phyloP scores from a whole-genome alignment of 2,888 invertebrate genomes.

The Seira ritae region DNA sequence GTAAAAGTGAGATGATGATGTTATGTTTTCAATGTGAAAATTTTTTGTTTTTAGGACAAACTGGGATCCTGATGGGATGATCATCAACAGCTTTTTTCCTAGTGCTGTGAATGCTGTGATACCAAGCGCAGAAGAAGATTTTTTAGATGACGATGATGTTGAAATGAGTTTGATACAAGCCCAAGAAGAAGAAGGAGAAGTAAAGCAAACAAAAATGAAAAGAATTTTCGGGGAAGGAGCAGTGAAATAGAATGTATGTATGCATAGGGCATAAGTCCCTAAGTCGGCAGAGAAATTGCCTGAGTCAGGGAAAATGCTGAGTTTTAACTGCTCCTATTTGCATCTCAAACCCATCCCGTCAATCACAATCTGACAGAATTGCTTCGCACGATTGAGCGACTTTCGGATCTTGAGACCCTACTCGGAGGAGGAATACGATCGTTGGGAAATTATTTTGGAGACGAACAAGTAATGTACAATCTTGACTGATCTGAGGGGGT shows the following conservation, averaged over 20 bases:
- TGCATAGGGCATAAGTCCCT: conserved; percentile 34
- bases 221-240: neutral
- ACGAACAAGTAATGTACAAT: too few relatives aligned
- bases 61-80: conserved; percentile 10
- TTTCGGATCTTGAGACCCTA: too few relatives aligned
- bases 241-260: conserved; percentile 28
- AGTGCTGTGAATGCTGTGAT: neutral
- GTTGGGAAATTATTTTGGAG: too few relatives aligned
- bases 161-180: conserved; percentile 21
- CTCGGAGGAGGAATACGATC: too few relatives aligned
- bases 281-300: conserved; percentile 27
- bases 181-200: neutral
- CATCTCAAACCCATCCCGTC: conserved; percentile 66
- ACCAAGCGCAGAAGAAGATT: conserved; percentile 10
- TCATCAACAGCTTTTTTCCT: conserved; percentile 18
- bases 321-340: conserved; percentile 56
- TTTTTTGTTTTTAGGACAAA: conserved; percentile 15
- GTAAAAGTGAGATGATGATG: conserved; percentile 1
- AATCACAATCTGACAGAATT: conserved; percentile 66
- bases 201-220: neutral
- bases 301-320: conserved; percentile 37
- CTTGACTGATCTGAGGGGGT: too few relatives aligned
- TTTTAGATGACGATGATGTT: conserved; percentile 32
- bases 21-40: neutral
- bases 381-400: conserved; percentile 65